phyloP scores from a whole-genome alignment of 1,140 invertebrate genomes.

The Psilanteris sp. region DNA sequence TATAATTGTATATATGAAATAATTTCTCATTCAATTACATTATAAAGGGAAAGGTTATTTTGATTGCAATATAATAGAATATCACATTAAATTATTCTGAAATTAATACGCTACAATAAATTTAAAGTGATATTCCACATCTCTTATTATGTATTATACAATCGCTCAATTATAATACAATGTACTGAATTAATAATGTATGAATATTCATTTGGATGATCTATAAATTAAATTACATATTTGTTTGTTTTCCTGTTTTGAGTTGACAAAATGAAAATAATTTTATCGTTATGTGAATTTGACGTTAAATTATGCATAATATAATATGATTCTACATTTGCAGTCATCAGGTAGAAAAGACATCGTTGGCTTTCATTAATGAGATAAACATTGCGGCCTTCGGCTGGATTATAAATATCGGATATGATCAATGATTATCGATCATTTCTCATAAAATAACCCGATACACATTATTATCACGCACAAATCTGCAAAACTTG shows the following conservation, averaged over 20 bases:
- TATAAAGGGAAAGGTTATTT: no score
- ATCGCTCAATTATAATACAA: not conserved
- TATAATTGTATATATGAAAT: no score
- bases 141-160: conserved; percentile 6
- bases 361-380: conserved; percentile 33
- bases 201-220: conserved; percentile 11
- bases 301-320: conserved; percentile 21
- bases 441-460: conserved; percentile 41
- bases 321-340: conserved; percentile 36
- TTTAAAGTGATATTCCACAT: no score
- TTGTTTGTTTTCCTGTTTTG: conserved; percentile 25
- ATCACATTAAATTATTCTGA: conserved; percentile 2
- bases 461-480: conserved; percentile 47
- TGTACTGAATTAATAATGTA: conserved; percentile 1
- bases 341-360: conserved; percentile 1
- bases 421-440: conserved; percentile 28
- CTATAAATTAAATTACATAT: not conserved
- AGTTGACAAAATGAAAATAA: conserved; percentile 6
- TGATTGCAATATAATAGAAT: not conserved
- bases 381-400: conserved; percentile 48
- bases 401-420: conserved; percentile 33
- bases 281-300: not conserved
- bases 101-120: conserved; percentile 9
- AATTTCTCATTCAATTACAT: no score
- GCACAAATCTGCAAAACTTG: conserved; percentile 35